phyloP scores from a whole-genome alignment of 2,888 invertebrate genomes.

The Himalopsyche kuldschensis region DNA sequence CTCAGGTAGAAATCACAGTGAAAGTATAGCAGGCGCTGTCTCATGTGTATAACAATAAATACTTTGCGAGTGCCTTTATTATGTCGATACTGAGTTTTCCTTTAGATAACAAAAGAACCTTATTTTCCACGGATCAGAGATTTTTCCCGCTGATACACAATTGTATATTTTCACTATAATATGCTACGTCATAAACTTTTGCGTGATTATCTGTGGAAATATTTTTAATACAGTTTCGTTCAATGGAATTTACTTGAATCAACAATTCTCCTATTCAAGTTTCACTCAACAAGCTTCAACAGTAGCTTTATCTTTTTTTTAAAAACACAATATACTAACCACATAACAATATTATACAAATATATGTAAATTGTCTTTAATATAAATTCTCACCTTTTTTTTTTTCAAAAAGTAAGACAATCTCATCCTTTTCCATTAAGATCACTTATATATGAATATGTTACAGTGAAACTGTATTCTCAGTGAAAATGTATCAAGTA shows the following conservation, averaged over 20 bases:
- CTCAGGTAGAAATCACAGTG: background rate
- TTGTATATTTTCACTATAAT: background rate
- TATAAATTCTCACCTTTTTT: too few species aligned
- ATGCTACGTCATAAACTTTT: background rate
- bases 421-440: too few species aligned
- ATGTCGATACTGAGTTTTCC: background rate
- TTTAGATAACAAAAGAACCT: background rate
- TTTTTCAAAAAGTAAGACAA: too few species aligned
- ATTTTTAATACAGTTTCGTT: background rate
- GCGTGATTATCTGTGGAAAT: background rate
- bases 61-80: background rate
- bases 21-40: background rate
- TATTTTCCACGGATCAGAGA: background rate
- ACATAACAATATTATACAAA: too few species aligned
- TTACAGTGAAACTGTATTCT: too few species aligned
- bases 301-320: too few species aligned
- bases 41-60: background rate
- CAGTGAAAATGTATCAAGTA: too few species aligned
- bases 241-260: background rate
- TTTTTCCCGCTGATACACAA: background rate
- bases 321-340: too few species aligned
- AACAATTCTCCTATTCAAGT: background rate
- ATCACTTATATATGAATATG: too few species aligned
- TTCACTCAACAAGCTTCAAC: background rate
- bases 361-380: too few species aligned